These are phyloP conservation scores for Notiomystis cincta DNA, from an alignment of 2,113 vertebrate genomes.

Conservation along the genomic window DNA sequence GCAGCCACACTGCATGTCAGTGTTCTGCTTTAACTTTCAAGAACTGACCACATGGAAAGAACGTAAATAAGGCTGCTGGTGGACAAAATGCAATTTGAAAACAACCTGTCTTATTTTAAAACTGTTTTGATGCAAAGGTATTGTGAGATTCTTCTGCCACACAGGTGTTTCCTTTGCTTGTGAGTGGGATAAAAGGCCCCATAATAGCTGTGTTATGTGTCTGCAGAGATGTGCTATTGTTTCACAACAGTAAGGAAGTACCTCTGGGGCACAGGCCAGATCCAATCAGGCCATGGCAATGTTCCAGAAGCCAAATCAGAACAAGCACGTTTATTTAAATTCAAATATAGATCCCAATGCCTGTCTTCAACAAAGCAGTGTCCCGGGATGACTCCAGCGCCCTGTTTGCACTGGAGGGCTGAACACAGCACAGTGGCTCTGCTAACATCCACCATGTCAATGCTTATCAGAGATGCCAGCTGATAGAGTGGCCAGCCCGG, in stretches of 20 bases:
- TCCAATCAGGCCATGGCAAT: not conserved
- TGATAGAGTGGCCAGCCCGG: rapidly evolving
- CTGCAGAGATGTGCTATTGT: not conserved
- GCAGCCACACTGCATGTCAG: not conserved
- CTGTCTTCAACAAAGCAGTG: not conserved
- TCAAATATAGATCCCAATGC: not conserved
- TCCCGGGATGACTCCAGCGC: rapidly evolving
- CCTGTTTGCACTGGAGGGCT: not conserved
- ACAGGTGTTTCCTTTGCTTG: not conserved
- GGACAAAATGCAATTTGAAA: not conserved
- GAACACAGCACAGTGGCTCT: not conserved
- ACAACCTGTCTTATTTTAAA: not conserved
- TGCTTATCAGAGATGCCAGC: not conserved
- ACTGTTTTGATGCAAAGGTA: not conserved
- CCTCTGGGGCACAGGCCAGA: not conserved
- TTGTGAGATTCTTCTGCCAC: not conserved
- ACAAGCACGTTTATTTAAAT: conserved; percentile 6
- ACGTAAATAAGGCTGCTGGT: not conserved
- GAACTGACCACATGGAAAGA: not conserved
- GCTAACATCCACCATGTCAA: not conserved
- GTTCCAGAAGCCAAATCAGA: conserved; percentile 12
- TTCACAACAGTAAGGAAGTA: not conserved
- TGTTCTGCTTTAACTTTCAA: not conserved
- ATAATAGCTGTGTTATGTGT: not conserved
- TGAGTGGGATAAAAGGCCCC: not conserved